Evolutionary conservation across 1,140 invertebrate species (phyloP).

Genomic region (Anastrepha obliqua): DNA sequence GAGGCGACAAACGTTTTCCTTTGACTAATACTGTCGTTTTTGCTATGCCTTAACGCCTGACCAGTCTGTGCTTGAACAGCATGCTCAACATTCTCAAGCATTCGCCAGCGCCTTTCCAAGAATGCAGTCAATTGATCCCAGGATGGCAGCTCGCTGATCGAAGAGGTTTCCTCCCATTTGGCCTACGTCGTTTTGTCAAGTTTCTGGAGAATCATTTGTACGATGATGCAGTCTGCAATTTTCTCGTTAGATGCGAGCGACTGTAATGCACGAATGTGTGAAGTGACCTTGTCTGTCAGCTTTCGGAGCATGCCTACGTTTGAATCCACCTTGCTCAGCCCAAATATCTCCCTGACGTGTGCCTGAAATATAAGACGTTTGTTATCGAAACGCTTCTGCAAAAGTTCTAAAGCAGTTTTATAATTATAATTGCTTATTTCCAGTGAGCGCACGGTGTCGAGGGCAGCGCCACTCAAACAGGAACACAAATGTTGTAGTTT

Average conservation of each 20-base stretch:
- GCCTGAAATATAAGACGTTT: slow-evolving; percentile 33
- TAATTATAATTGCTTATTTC: not conserved
- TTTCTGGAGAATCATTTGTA: not conserved
- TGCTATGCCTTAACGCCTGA: not conserved
- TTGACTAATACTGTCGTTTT: not conserved
- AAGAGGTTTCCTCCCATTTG: not conserved
- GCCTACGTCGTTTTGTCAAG: not conserved
- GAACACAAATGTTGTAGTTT: not conserved
- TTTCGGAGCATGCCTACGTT: not conserved
- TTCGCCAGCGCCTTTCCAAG: not conserved
- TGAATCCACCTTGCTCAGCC: not conserved
- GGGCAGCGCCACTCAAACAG: not conserved
- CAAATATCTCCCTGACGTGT: not conserved
- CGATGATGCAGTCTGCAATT: not conserved
- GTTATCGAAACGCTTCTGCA: not conserved
- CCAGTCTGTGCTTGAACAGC: not conserved
- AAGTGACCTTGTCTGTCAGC: not conserved
- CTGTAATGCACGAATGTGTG: not conserved
- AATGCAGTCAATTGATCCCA: not conserved
- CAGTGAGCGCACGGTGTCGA: not conserved
- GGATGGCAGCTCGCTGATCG: not conserved
- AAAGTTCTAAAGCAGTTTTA: not conserved
- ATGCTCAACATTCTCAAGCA: not conserved
- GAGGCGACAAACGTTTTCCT: not conserved
- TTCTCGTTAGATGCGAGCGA: not conserved